Evolutionary conservation across 2,113 vertebrate species (phyloP).

Genomic region (Silurus glanis): DNA sequence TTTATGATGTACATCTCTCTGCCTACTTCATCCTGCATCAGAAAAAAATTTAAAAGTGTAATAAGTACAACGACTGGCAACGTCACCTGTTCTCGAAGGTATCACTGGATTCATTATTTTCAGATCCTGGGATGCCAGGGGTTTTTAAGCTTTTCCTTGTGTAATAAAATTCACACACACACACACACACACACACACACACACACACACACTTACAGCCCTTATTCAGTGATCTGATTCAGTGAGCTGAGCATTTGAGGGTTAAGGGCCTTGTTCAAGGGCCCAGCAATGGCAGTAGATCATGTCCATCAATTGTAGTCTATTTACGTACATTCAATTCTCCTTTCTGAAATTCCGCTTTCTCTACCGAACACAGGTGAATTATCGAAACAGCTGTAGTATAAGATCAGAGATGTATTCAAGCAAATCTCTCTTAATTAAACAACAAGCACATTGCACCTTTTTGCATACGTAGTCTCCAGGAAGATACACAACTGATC

Average conservation of each 20-base stretch:
- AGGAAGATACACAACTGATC: conserved; percentile 92
- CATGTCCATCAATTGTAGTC: neutral
- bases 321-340: neutral
- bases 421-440: neutral
- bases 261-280: no score
- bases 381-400: neutral
- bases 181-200: no score
- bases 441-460: conserved; percentile 64
- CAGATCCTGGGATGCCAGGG: neutral
- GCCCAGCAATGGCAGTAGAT: neutral
- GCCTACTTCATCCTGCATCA: conserved; percentile 88
- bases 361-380: neutral
- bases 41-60: neutral
- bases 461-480: conserved; percentile 97
- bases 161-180: no score
- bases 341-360: neutral
- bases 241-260: no score
- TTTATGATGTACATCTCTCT: conserved; percentile 99
- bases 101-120: no score
- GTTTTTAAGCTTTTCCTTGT: neutral
- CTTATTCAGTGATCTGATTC: no score
- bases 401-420: neutral
- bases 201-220: no score
- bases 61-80: neutral
- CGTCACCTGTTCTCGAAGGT: neutral